Evolutionary conservation across 2,888 invertebrate species (phyloP).

Genomic region (Drosophila vallismaia): DNA sequence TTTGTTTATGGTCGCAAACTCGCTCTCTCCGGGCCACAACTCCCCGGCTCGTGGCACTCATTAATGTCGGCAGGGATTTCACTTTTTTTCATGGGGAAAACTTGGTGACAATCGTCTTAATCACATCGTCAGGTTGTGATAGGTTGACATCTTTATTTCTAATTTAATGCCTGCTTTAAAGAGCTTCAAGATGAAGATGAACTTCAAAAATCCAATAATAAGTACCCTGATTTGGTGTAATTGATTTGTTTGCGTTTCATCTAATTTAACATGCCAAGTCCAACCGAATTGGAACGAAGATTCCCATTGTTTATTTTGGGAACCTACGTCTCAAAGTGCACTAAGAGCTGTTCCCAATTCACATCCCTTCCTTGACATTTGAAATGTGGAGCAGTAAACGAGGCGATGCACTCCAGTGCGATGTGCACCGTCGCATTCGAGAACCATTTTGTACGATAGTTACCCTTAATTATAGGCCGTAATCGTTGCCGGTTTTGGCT

Average conservation of each 20-base stretch:
- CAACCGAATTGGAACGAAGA: not conserved
- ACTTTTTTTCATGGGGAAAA: constrained; percentile 38
- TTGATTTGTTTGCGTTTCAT: not conserved
- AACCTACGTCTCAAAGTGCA: constrained; percentile 34
- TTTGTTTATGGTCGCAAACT: constrained; percentile 49
- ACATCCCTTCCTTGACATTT: constrained; percentile 59
- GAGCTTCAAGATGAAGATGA: not conserved
- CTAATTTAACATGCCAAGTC: constrained; percentile 1
- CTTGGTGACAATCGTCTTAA: not conserved
- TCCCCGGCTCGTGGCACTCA: constrained; percentile 18
- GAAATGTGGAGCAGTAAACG: constrained; percentile 59
- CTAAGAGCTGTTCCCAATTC: constrained; percentile 17
- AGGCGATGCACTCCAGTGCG: constrained; percentile 27
- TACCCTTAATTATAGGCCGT: constrained; percentile 59
- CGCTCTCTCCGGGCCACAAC: constrained; percentile 34
- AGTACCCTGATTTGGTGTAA: not conserved
- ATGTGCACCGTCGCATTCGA: constrained; percentile 62
- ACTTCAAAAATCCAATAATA: too few species aligned
- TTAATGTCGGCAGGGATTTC: constrained; percentile 41
- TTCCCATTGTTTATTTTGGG: constrained; percentile 23
- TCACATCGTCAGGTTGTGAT: not conserved
- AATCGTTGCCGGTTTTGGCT: constrained; percentile 39
- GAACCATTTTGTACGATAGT: constrained; percentile 61
- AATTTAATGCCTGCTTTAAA: not conserved
- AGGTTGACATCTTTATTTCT: not conserved